A percentile compares a stretch with the other conserved stretches of the same genome.
phyloP scores from a whole-genome alignment of 2,888 invertebrate genomes.

The Trilocha varians region DNA sequence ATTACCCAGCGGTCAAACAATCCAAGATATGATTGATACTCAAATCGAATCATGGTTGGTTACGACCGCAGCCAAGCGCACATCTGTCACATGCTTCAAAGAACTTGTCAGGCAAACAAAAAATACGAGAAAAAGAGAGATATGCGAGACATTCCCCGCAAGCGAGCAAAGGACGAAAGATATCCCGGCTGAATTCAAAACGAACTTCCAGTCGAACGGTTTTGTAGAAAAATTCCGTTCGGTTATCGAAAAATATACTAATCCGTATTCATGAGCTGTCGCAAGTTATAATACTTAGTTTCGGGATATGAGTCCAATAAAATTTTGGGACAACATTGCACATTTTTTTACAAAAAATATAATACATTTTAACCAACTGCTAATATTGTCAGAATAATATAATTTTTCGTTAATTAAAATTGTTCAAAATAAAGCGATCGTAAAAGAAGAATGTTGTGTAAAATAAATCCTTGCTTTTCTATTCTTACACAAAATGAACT shows the following conservation, averaged over 20 bases:
- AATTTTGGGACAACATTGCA: no score
- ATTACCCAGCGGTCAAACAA: constrained; percentile 50
- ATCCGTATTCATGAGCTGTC: constrained; percentile 31
- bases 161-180: constrained; percentile 32
- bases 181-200: constrained; percentile 38
- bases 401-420: not conserved
- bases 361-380: no score
- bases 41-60: constrained; percentile 65
- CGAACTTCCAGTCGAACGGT: constrained; percentile 42
- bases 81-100: constrained; percentile 67
- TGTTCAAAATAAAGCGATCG: not conserved
- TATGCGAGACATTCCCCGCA: constrained; percentile 19
- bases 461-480: not conserved
- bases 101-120: constrained; percentile 64
- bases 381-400: no score
- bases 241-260: constrained; percentile 23
- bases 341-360: no score
- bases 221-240: constrained; percentile 29
- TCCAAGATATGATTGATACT: constrained; percentile 68
- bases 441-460: not conserved
- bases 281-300: no score
- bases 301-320: no score
- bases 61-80: constrained; percentile 65
- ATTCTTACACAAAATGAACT: not conserved
- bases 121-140: constrained; percentile 47